Conservation (phyloP, 2,888 invertebrate genomes). For the Epirrhoe alternata region DNA sequence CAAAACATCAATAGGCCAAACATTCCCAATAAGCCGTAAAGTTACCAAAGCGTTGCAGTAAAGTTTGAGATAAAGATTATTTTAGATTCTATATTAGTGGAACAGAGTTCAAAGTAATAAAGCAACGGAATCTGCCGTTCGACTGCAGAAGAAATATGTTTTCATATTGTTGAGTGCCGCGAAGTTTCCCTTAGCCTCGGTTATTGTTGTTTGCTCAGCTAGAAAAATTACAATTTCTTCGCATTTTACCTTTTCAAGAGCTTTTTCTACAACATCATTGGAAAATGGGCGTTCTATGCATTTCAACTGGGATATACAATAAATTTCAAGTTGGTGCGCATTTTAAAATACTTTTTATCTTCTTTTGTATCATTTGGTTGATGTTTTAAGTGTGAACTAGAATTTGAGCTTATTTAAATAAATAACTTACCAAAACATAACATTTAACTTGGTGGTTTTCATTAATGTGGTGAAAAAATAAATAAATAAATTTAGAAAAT, state of each 20-base stretch:
- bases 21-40: slow-evolving; percentile 24
- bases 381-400: no score
- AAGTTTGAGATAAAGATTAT: neutral
- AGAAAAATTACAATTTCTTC: slow-evolving; percentile 48
- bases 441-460: no score
- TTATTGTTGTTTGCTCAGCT: slow-evolving; percentile 58
- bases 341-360: neutral
- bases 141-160: slow-evolving; percentile 32
- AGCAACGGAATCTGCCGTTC: slow-evolving; percentile 8
- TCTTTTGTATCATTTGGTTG: no score
- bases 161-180: slow-evolving; percentile 46
- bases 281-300: slow-evolving; percentile 11
- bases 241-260: slow-evolving; percentile 13
- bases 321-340: neutral
- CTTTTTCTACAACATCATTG: slow-evolving; percentile 15
- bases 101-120: slow-evolving; percentile 20
- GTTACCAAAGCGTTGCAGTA: slow-evolving; percentile 16
- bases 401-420: no score
- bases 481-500: no score
- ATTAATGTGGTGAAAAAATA: no score
- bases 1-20: slow-evolving; percentile 16
- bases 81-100: slow-evolving; percentile 11
- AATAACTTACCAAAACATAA: no score
- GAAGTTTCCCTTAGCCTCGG: slow-evolving; percentile 50
- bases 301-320: neutral